Base-by-base conservation (phyloP, 2,113 vertebrate species). In the Psammodynastes pulverulentus region DNA sequence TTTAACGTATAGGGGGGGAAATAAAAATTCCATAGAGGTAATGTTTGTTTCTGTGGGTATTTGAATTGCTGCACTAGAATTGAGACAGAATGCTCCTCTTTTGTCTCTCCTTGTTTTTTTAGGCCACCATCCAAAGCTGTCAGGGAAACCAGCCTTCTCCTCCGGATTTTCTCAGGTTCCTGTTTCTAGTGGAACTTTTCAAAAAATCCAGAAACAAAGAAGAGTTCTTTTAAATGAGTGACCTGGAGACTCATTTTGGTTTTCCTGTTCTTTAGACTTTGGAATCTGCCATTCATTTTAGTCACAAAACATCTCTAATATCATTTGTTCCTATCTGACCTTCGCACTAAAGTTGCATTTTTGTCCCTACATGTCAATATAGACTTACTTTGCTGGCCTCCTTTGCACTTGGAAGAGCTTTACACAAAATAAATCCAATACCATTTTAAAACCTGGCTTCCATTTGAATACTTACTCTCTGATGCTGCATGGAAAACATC, bases 391-490 rank as follows among this genome's bases (percentile, higher is more conserved):
- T 92, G 95, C 94, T 96, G 94, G 95, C 94, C 93, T 62, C 4
- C 79, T 95, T 96, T 96, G 96, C 89, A 94, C 91, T 93, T 96
- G 96, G 94, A 96, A 95, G 67, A 86, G 86, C 85, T 96, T 94
- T 93, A 92, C 87, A 95, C 94, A 96, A 95, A 95, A 95, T 90
- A 95, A 91, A 95, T 94, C 87, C 94, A 85, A 95, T 95, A 92
- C 89, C 91, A 92, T 96, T 96, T 91, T 94, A 91, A 94, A 93
- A 89, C 85, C 95, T 96, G 95, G 96, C 94, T 96, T 94, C 96
- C 53, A 93, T 94, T 94, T 93, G 87, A 95, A 94, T 93, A 95
- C 51, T 72, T 92, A 92, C 96, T 93, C 94, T 93, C 87, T 95
- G 88, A 92, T 95, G 92, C 91, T 93, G 92, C 91, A 92, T 96